Evolutionary conservation across 2,797 vertebrate species (phyloP), one percentile per base, ranked within the genome.

Genomic region (Scomberomorus guttatus): DNA sequence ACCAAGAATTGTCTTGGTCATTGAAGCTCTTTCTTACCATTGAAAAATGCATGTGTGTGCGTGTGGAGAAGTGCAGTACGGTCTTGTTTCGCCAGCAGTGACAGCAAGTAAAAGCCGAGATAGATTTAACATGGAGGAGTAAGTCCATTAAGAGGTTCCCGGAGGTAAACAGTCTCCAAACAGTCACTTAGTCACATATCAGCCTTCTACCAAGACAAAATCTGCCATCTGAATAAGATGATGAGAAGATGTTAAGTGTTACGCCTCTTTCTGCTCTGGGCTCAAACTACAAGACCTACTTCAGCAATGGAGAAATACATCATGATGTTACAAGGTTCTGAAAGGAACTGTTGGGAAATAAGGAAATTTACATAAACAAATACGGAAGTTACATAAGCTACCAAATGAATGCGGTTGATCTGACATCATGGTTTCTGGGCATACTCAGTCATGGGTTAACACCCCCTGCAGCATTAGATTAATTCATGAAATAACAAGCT

Each of bases 301-400:
- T 52, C 34, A 44, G 46, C 24, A 34, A 59, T 58, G 34, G 3
- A 52, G 48, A 80, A 58, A 62, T 48, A n/a, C 7, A 12, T 64
- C 25, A n/a, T 15, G 42, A 72, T 60, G 79, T 52, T 12, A 0
- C 11, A 2, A 6, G 37, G 51, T 58, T 37, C 56, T 15, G n/a
- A 46, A 25, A 73, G 54, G 6, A 57, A 6, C 1, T 59, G 22
- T 17, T 50, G n/a, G 20, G 32, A 74, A 83, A 72, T 27, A 8
- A n/a, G 44, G 24, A 67, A 10, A 81, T 76, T 51, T 25, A n/a
- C 52, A 56, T 73, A 44, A 68, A 34, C 13, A 54, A 46, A 59
- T 15, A 42, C 46, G 58, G 59, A 70, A 42, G 66, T 79, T 74
- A 72, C 37, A 25, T 65, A 71, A 67, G 1, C 12, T 24, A 37